phyloP scores from a whole-genome alignment of 1,140 invertebrate genomes.

The Melanaphis sacchari region DNA sequence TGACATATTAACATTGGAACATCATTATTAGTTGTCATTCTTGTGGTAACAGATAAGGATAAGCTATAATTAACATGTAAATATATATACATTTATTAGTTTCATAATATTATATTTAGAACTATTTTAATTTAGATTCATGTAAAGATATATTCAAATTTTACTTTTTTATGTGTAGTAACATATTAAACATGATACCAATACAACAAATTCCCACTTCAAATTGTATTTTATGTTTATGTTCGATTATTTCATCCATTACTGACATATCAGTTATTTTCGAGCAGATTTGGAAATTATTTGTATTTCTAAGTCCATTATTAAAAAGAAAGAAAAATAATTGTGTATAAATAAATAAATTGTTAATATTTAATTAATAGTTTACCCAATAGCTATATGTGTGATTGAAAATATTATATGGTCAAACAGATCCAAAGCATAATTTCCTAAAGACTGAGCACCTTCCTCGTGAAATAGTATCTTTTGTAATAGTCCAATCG shows the following conservation, averaged over 20 bases:
- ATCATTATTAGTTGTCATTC: slow-evolving; percentile 74
- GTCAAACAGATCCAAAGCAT: slow-evolving; percentile 77
- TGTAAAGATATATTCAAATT: not conserved
- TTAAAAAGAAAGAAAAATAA: not conserved
- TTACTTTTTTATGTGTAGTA: slow-evolving; percentile 49
- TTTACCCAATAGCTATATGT: slow-evolving; percentile 46
- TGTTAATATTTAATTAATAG: not conserved
- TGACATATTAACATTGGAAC: slow-evolving; percentile 76
- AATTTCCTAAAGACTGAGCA: slow-evolving; percentile 73
- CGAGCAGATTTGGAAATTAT: not conserved
- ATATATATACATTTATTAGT: not conserved
- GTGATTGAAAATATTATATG: slow-evolving; percentile 64
- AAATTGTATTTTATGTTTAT: slow-evolving; percentile 52
- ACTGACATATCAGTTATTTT: not conserved
- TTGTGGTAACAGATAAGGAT: slow-evolving; percentile 70
- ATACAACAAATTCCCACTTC: slow-evolving; percentile 48
- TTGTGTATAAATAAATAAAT: not conserved
- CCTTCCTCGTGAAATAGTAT: slow-evolving; percentile 77
- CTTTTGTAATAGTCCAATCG: slow-evolving; percentile 75
- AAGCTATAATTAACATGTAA: slow-evolving; percentile 64
- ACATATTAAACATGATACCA: slow-evolving; percentile 48
- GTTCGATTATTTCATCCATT: slow-evolving; percentile 32
- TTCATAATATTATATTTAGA: not conserved
- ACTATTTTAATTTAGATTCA: not conserved
- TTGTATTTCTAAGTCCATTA: not conserved